phyloP scores from a whole-genome alignment of 1,140 invertebrate genomes.

The Oedothorax gibbosus region DNA sequence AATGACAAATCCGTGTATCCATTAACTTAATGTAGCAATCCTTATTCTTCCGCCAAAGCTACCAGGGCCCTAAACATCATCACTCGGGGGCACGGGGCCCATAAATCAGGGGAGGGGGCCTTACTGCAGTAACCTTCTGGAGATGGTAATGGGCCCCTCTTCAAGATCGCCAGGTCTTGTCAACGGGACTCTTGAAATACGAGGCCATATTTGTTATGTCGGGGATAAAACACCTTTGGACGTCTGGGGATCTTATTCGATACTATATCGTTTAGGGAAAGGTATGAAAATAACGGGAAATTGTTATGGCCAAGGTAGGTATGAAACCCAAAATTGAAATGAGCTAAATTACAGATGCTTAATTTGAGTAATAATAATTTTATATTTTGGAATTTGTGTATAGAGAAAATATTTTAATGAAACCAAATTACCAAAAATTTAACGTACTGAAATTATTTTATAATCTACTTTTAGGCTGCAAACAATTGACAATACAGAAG shows the following conservation, averaged over 20 bases:
- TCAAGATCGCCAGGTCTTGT: slow-evolving; percentile 3
- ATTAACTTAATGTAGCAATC: slow-evolving; percentile 58
- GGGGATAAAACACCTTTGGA: neutral
- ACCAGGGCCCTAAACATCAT: slow-evolving; percentile 36
- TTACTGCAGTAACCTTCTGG: slow-evolving; percentile 9
- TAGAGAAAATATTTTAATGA: too few species aligned
- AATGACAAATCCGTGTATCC: slow-evolving; percentile 47
- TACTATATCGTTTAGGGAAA: too few species aligned
- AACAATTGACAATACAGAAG: too few species aligned
- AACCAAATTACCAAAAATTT: too few species aligned
- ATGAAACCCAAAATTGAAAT: too few species aligned
- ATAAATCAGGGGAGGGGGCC: slow-evolving; percentile 14
- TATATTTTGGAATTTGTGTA: too few species aligned
- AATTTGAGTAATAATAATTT: too few species aligned
- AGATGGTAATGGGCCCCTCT: slow-evolving; percentile 6
- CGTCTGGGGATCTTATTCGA: neutral
- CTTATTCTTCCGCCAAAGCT: slow-evolving; percentile 40
- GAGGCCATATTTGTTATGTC: slow-evolving; percentile 5
- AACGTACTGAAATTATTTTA: too few species aligned
- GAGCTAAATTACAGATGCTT: too few species aligned
- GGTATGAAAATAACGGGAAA: too few species aligned
- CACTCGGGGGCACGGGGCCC: slow-evolving; percentile 33
- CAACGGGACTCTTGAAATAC: slow-evolving; percentile 12
- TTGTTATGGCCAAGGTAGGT: too few species aligned
- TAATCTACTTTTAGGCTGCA: too few species aligned